Conservation (phyloP, 2,888 invertebrate species). For the Holacanthella duospinosa region DNA sequence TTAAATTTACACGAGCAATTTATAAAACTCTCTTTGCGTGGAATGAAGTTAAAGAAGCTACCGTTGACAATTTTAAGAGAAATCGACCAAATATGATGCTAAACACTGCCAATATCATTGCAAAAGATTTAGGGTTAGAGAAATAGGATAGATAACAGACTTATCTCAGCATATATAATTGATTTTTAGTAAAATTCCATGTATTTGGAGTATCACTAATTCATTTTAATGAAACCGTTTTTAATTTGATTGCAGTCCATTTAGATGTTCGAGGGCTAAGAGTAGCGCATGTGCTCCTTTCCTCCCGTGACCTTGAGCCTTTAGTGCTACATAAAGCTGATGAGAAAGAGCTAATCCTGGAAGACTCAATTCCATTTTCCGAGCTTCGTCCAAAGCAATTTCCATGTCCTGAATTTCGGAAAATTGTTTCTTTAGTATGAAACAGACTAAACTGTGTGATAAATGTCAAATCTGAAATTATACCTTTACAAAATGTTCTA, state of each 20-base stretch:
- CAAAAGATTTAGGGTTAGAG: too few relatives aligned
- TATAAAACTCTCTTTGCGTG: conserved; percentile 72
- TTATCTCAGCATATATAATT: too few relatives aligned
- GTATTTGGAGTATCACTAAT: too few relatives aligned
- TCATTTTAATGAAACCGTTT: neutral
- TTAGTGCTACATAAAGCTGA: conserved; percentile 19
- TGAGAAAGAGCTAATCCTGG: conserved; percentile 20
- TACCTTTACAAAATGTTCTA: conserved; percentile 22
- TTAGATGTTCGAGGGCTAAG: conserved; percentile 16
- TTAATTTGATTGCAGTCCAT: conserved; percentile 10
- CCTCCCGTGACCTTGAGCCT: conserved; percentile 17
- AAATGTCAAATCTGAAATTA: neutral
- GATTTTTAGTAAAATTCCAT: too few relatives aligned
- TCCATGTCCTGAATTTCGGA: conserved; percentile 20
- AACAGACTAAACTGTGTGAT: too few relatives aligned
- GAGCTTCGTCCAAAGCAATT: conserved; percentile 20
- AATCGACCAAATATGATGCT: conserved; percentile 42
- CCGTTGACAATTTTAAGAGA: conserved; percentile 16
- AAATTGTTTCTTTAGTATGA: too few relatives aligned
- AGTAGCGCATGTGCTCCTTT: conserved; percentile 19
- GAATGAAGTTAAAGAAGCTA: conserved; percentile 44
- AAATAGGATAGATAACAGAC: too few relatives aligned
- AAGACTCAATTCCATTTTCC: conserved; percentile 15
- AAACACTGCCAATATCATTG: conserved; percentile 38
- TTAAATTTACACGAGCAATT: conserved; percentile 82